Evolutionary conservation across 1,140 invertebrate species (phyloP).

Genomic region (Diachasma alloeum): DNA sequence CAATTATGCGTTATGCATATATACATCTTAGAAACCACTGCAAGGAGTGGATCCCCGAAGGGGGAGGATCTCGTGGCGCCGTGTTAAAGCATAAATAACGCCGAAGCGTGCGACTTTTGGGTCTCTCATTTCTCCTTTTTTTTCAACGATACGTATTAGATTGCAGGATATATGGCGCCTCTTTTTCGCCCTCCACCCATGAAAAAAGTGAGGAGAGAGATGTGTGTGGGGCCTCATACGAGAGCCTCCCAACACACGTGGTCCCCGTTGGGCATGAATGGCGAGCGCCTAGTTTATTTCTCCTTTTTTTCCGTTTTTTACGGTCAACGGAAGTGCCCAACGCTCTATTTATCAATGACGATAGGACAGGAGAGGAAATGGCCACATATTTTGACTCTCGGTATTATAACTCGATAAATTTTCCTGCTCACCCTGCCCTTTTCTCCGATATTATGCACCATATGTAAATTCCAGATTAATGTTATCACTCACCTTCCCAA

Average conservation of each 20-base stretch:
- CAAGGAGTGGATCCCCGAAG: neutral
- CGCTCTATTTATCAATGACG: constrained; percentile 2
- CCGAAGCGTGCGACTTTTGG: constrained; percentile 28
- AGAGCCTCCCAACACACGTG: constrained; percentile 9
- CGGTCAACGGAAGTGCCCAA: neutral
- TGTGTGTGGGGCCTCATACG: neutral
- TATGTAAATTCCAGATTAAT: no score
- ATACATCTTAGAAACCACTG: neutral
- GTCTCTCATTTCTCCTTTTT: neutral
- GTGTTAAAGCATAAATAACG: constrained; percentile 33
- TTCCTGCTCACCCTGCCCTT: neutral
- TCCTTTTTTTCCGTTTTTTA: neutral
- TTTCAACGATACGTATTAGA: constrained; percentile 33
- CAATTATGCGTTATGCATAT: constrained; percentile 13
- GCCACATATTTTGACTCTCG: neutral
- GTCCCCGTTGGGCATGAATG: constrained; percentile 6
- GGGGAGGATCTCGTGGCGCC: neutral
- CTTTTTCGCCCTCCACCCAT: neutral
- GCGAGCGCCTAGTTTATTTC: neutral
- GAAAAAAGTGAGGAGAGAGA: neutral
- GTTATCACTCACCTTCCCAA: no score
- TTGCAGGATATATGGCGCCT: constrained; percentile 32
- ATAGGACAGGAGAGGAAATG: neutral
- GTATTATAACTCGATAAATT: neutral
- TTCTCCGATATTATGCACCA: no score